Conservation (phyloP, 2,888 invertebrate species). For the Megaustenia siamemsis region DNA sequence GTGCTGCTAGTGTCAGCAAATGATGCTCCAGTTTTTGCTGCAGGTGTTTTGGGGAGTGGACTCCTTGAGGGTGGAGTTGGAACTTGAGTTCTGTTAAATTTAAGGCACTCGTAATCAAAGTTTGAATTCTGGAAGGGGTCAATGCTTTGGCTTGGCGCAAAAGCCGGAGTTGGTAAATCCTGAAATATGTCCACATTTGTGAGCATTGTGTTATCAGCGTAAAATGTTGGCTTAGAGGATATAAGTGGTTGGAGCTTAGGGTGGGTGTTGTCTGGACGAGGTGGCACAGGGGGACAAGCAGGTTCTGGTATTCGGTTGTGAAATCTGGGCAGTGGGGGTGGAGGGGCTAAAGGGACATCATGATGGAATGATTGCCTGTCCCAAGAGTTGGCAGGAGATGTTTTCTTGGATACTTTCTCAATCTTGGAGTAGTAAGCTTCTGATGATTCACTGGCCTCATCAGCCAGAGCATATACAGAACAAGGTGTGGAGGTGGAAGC, state of each 20-base stretch:
- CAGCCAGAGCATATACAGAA: slow-evolving; percentile 10
- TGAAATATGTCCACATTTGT: slow-evolving; percentile 25
- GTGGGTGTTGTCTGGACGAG: slow-evolving; percentile 25
- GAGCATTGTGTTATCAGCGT: not conserved
- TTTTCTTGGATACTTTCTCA: not conserved
- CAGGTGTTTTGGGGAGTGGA: not conserved
- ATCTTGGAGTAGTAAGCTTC: slow-evolving; percentile 26
- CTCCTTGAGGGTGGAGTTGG: slow-evolving; percentile 9
- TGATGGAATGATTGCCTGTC: not conserved
- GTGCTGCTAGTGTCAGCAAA: not conserved
- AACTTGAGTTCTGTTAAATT: slow-evolving; percentile 54
- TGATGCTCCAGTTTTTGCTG: not conserved
- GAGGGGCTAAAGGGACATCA: slow-evolving; percentile 35
- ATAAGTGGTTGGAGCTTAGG: not conserved
- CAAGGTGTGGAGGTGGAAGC: not conserved
- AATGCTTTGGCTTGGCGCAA: not conserved
- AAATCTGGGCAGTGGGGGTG: slow-evolving; percentile 41
- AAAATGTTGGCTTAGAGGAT: too few species aligned
- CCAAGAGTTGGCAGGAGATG: not conserved
- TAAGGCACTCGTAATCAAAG: slow-evolving; percentile 59
- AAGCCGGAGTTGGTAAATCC: slow-evolving; percentile 22
- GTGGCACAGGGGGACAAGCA: slow-evolving; percentile 38
- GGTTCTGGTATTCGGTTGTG: slow-evolving; percentile 41
- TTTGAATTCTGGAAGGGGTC: slow-evolving; percentile 60
- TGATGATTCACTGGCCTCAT: not conserved